Evolutionary conservation across 2,797 vertebrate genomes (phyloP), one percentile per base, ranked within the genome.

Genomic region (Betta splendens): DNA sequence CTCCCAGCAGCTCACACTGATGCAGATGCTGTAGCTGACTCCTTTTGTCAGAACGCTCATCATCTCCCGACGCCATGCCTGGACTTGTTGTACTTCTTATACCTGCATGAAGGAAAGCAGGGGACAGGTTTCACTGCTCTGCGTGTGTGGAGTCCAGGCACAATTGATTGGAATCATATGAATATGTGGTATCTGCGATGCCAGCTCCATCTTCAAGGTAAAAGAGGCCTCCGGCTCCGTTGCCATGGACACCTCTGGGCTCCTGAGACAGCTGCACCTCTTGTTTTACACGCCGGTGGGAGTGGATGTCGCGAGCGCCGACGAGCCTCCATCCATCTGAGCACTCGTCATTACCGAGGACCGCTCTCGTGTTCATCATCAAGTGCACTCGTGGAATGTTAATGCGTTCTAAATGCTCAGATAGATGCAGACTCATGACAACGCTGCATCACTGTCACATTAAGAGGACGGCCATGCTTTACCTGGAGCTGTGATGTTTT

Each of bases 211-310:
- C 38, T 62, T 60, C 1, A 26, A 54, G 38, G 47, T 64, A 70
- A 58, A 73, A 56, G 26, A 47, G 20, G 20, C 43, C 58, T 76
- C 10, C 3, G 15, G 42, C 52, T 37, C 51, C 1, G 53, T 80
- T 75, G 47, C 79, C 66, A 81, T 81, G 82, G 82, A 80, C 65
- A 81, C 63, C 50, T 38, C 23, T 2, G 1, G 28, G 35, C 46
- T 73, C 45, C 40, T 28, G 21, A 51, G 42, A 38, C 59, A 54
- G 43, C 31, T 38, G 11, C 69, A 67, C n/a, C 45, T 18, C 45
- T 56, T 39, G 28, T 49, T 64, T 68, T 70, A 55, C 55, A 62
- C 42, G 50, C 46, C 47, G 50, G 49, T 49, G 46, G 22, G 46
- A 50, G 46, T 57, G 39, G 52, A 74, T 58, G 68, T 77, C 67